phyloP scores from a whole-genome alignment of 2,797 vertebrate species.

The Sarcoramphus papa region DNA sequence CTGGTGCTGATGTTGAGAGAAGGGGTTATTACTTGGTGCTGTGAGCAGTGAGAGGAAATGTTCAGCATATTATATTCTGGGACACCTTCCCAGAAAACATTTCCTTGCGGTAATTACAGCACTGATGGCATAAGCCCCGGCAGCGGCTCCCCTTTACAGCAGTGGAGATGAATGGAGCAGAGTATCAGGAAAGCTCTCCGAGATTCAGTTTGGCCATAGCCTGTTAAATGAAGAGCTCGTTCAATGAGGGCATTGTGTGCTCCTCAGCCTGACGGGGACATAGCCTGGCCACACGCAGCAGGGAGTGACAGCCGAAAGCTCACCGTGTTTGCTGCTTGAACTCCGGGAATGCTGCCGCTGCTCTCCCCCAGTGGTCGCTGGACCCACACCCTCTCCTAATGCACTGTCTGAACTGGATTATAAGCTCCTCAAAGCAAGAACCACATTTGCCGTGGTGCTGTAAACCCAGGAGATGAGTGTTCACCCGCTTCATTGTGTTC shows the following conservation, averaged over 20 bases:
- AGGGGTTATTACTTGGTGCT: background rate
- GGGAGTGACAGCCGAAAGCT: background rate
- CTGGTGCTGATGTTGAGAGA: background rate
- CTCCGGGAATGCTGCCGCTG: background rate
- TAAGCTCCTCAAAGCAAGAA: background rate
- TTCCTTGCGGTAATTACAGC: conserved; percentile 10
- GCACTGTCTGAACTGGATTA: background rate
- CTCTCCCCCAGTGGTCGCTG: background rate
- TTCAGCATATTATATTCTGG: background rate
- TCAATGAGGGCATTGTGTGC: background rate
- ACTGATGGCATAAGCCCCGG: background rate
- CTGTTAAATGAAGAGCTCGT: background rate
- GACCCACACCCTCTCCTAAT: background rate
- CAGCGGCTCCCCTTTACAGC: background rate
- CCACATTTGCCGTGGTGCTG: background rate
- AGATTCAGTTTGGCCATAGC: background rate
- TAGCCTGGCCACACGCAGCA: background rate
- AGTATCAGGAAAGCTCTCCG: background rate
- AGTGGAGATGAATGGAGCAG: background rate
- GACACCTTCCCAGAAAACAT: conserved; percentile 1
- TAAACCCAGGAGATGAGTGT: background rate
- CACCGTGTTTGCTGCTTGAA: background rate
- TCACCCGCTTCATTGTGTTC: fast-evolving
- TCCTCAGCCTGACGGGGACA: background rate
- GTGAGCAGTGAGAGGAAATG: background rate